Evolutionary conservation across 2,888 invertebrate species (phyloP), one percentile per base, ranked within the genome.

Genomic region (Himalopsyche tibetana): DNA sequence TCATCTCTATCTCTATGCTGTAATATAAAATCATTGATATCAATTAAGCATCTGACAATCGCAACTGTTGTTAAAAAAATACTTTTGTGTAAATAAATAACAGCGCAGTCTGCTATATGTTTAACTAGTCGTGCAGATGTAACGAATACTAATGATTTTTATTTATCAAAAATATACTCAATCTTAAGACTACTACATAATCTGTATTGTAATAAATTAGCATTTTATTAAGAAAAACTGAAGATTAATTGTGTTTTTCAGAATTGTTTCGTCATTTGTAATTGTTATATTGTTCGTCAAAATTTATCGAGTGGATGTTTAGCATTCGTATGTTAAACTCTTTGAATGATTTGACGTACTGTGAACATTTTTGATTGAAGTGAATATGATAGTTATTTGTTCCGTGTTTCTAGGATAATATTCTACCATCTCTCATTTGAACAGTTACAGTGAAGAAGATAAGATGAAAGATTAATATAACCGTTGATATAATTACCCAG

Each of bases 11-110:
- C 63, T 63, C 74, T 55, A 36, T 56, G 80, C 51, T 80, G 83
- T 83, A 69, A 80, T 28, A 83, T 55, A 74, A 63, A 45, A 80
- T 83, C 19, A 55, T 55, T 55, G 38, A 79, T 84, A 87, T 56
- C 51, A 79, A 85, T 82, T 85, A 86, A 85, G 88, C 88, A 85
- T 85, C 84, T 88, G 88, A 88, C 88, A 88, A 88, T 88, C 88
- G 87, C 85, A 85, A 88, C 85, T 84, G 82, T 82, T 82, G 69
- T 79, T 80, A 84, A 74, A 74, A 28, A 74, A 82, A 80, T 45
- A 51, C 38, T 83, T 28, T 28, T 28, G 28, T 85, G 85, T 85
- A 85, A 80, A 85, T 85, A 85, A 85, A 84, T 84, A 85, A 85
- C 82, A 82, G 51, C 55, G 55, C n/a, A 55, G 51, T 74, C 19